phyloP scores from a whole-genome alignment of 2,797 vertebrate genomes.

The Sibirionetta formosa region DNA sequence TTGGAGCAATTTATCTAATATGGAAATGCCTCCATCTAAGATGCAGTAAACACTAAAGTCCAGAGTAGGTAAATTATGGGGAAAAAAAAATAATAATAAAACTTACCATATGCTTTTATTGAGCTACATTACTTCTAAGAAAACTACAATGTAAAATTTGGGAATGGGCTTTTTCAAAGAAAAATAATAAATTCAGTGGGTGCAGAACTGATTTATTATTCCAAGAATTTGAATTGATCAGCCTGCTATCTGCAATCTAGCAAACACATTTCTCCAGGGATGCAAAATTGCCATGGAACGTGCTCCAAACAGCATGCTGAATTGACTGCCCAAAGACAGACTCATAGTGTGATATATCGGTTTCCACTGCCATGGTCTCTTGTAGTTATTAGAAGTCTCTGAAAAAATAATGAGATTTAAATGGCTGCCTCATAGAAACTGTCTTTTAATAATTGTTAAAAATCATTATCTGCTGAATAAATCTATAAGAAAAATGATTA shows the following conservation, averaged over 20 bases:
- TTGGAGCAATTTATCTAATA: background rate
- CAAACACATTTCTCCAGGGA: background rate
- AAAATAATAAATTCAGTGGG: background rate
- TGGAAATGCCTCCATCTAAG: background rate
- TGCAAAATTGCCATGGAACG: background rate
- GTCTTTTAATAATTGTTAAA: conserved; percentile 35
- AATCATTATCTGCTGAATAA: conserved; percentile 36
- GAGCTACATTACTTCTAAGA: background rate
- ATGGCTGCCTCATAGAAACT: conserved; percentile 4
- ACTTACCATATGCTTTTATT: background rate
- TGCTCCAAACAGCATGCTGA: background rate
- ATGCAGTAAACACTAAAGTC: background rate
- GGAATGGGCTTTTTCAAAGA: background rate
- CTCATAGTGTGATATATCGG: background rate
- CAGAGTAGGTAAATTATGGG: background rate
- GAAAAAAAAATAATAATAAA: background rate
- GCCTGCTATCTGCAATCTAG: background rate
- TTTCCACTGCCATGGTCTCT: background rate
- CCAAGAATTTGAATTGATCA: background rate
- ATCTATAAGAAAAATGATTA: conserved; percentile 7
- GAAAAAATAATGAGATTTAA: conserved; percentile 43
- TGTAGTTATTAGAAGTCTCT: background rate
- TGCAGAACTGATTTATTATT: background rate
- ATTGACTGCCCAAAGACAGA: background rate
- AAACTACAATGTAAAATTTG: background rate